Evolutionary conservation across 2,113 vertebrate species (phyloP).

Genomic region (Tiliqua scincoides): DNA sequence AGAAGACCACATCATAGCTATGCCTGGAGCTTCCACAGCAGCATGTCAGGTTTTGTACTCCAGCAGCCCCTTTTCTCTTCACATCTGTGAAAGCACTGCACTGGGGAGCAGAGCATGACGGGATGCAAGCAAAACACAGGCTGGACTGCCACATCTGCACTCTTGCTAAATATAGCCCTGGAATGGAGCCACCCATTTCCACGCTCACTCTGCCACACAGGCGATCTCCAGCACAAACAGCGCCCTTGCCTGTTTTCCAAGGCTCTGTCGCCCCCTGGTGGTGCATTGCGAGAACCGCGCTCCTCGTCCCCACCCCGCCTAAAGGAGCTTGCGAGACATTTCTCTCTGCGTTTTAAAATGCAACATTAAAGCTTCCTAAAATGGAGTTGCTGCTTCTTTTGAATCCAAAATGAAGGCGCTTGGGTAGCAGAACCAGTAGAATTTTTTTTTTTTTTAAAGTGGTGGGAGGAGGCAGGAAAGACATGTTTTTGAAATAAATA

Average conservation of each 20-base stretch:
- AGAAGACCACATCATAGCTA: background rate
- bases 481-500: too few species aligned
- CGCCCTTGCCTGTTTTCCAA: background rate
- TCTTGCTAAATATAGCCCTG: background rate
- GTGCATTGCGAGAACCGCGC: constrained; percentile 22
- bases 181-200: background rate
- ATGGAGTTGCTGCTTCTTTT: background rate
- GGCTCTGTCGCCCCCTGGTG: constrained; percentile 63
- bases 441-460: too few species aligned
- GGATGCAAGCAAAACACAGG: background rate
- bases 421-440: background rate
- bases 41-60: background rate
- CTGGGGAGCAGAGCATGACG: background rate
- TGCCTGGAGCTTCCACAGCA: background rate
- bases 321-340: background rate
- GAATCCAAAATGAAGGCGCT: background rate
- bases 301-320: background rate
- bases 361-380: background rate
- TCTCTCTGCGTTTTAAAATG: background rate
- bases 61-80: background rate
- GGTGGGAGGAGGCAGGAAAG: too few species aligned
- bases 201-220: background rate
- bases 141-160: background rate
- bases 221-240: background rate
- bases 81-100: background rate